Evolutionary conservation across 1,140 invertebrate genomes (phyloP), one percentile per base, ranked within the genome.

Genomic region (Sminthurides bifidus): DNA sequence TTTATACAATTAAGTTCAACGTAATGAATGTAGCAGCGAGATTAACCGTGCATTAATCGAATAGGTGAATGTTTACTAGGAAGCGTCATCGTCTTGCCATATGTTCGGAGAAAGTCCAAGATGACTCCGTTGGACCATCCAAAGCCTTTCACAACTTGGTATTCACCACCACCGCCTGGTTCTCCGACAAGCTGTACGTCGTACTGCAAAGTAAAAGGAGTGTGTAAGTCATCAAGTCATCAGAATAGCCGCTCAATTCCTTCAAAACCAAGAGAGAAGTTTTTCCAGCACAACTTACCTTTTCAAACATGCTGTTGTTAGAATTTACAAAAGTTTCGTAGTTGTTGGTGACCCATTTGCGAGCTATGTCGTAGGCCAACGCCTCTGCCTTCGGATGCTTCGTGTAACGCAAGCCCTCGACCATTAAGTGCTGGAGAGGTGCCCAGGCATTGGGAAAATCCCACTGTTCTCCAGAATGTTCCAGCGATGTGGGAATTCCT

Each of bases 161-260:
- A 95, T 71, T 96, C 92, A 0, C 92, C 92, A 1, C 91, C 91
- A 3, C 81, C 80, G 0, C 91, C 92, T 35, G 79, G 77, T 26
- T 76, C 72, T 2, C 87, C 88, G 0, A 80, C 77, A 35, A 73
- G 66, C 45, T 76, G 69, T 0, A 81, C 82, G 66, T 83, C 79
- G 64, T 93, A 93, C 79, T 87, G 56, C 6, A 49, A 38, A 51
- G 52, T 44, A 17, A 15, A 10, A 54, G 35, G 33, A n/a, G 8
- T 35, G 33, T 35, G n/a, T 10, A 35, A 35, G 8, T 8, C 8
- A 35, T 10, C 33, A 35, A 35, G 33, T 35, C n/a, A 10, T 10
- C 33, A 35, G n/a, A 35, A 35, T 35, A 35, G n/a, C 8, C 8
- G n/a, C 8, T 35, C n/a, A 10, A 35, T 35, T 35, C n/a, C 33